These are phyloP conservation scores for Rhynchonema sp. DNA, from an alignment of 2,888 invertebrate species.

Conservation along the genomic window DNA sequence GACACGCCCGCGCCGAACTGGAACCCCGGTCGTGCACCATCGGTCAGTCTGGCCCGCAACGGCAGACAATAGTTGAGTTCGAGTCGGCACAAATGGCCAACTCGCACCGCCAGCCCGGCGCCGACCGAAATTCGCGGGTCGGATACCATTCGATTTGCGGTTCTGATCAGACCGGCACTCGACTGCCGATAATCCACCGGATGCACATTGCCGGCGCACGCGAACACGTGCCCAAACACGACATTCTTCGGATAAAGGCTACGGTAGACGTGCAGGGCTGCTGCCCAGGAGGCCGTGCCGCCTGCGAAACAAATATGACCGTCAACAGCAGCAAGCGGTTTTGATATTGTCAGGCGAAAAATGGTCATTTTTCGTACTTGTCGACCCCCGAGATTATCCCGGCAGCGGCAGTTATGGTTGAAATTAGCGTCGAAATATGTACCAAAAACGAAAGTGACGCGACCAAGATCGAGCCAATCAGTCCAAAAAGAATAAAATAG, in stretches of 20 bases:
- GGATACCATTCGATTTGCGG: neutral
- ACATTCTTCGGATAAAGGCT: slow-evolving; percentile 47
- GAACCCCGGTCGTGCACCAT: slow-evolving; percentile 16
- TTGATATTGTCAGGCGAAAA: too few relatives aligned
- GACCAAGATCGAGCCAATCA: too few relatives aligned
- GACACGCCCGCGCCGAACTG: slow-evolving; percentile 21
- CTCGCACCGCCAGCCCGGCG: slow-evolving; percentile 56
- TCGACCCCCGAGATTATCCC: neutral
- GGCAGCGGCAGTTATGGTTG: slow-evolving; percentile 4
- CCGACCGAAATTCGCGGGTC: slow-evolving; percentile 51
- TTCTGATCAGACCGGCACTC: slow-evolving; percentile 9
- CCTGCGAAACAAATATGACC: slow-evolving; percentile 13
- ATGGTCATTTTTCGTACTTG: neutral
- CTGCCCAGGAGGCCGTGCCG: slow-evolving; percentile 56
- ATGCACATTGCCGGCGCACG: slow-evolving; percentile 53
- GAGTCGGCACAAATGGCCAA: slow-evolving; percentile 43
- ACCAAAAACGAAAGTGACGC: too few relatives aligned
- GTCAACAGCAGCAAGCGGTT: neutral
- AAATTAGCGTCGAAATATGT: too few relatives aligned
- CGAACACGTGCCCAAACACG: slow-evolving; percentile 68
- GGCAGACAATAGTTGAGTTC: slow-evolving; percentile 81
- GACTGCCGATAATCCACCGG: slow-evolving; percentile 30
- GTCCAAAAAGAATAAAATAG: slow-evolving; percentile 4
- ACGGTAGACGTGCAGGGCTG: slow-evolving; percentile 62
- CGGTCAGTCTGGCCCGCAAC: slow-evolving; percentile 38